Base-by-base conservation (phyloP, 2,113 vertebrate genomes). In the Ochotona curzoniae region DNA sequence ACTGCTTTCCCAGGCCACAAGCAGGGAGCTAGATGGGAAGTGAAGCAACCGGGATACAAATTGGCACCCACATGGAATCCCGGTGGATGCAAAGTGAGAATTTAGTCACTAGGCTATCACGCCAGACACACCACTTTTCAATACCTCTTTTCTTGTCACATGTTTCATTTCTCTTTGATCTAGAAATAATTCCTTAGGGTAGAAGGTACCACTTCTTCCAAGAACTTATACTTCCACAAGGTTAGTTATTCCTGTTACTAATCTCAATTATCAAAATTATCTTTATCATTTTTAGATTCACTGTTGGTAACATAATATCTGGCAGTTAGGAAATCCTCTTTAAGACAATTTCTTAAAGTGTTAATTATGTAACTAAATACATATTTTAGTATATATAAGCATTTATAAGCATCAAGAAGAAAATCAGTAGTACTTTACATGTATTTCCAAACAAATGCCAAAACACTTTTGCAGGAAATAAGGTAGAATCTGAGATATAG, bases 401-500 rank as follows among this genome's bases (percentile, higher is more conserved):
- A 85, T 28, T 93, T 85, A 71, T 28, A 95, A 23, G 28, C 61
- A 75, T 88, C n/a, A 93, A 28, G 32, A 86, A 49, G 10, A 93
- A 90, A 94, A 49, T 1, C 21, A 94, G 74, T 26, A 92, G 66
- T 80, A 90, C 30, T 73, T 93, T 32, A 90, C 61, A 35, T 71
- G 86, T 86, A 78, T 21, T 51, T 23, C 14, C 71, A 96, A 74
- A 86, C 2, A 74, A 32, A 94, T 76, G 32, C 23, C 70, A 51
- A 54, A 64, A 89, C 86, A 94, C 23, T 80, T 93, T 30, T 79
- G 21, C 5, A 83, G 66, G 18, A 63, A 83, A 74, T 35, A 70
- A 84, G 67, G 21, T 92, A 76, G 93, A 86, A 89, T 79, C 20
- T 64, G 66, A 82, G 21, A 57, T 64, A 67, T 0, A 87, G 21